Percentiles rank a stretch among this genome's conserved stretches.
phyloP scores from a whole-genome alignment of 2,888 invertebrate genomes.

The Rotaria macrura region DNA sequence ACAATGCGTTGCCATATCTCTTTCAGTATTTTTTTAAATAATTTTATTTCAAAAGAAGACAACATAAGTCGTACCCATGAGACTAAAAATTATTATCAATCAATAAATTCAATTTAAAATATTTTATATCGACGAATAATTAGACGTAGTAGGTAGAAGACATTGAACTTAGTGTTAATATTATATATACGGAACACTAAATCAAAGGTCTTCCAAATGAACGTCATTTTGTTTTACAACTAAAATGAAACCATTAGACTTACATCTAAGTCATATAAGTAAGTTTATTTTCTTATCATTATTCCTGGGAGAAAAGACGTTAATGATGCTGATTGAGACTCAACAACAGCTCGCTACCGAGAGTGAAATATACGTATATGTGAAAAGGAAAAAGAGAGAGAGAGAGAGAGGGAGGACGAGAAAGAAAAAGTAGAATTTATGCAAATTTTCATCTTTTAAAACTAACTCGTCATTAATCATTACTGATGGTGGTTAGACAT shows the following conservation, averaged over 20 bases:
- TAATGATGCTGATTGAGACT: neutral
- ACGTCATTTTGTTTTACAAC: neutral
- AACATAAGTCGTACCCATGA: neutral
- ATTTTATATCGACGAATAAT: neutral
- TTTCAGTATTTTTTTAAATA: neutral
- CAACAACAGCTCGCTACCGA: neutral
- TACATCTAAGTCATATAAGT: neutral
- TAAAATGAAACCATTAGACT: neutral
- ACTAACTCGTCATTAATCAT: neutral
- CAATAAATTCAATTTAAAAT: neutral
- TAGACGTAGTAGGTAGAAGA: conserved; percentile 11
- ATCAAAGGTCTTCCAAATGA: conserved; percentile 23
- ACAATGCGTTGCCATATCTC: too few relatives aligned
- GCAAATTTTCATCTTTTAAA: neutral
- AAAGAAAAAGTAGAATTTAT: neutral
- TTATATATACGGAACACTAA: neutral
- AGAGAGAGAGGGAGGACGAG: too few relatives aligned
- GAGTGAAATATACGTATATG: too few relatives aligned
- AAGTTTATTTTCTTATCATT: neutral
- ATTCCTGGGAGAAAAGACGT: neutral
- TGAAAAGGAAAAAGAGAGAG: too few relatives aligned
- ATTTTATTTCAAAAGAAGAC: neutral
- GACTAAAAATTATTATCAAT: neutral
- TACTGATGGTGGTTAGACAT: neutral
- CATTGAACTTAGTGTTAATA: neutral